These are phyloP conservation scores for Himantopus leucocephalus DNA, from an alignment of 2,113 vertebrate species.

Conservation along the genomic window DNA sequence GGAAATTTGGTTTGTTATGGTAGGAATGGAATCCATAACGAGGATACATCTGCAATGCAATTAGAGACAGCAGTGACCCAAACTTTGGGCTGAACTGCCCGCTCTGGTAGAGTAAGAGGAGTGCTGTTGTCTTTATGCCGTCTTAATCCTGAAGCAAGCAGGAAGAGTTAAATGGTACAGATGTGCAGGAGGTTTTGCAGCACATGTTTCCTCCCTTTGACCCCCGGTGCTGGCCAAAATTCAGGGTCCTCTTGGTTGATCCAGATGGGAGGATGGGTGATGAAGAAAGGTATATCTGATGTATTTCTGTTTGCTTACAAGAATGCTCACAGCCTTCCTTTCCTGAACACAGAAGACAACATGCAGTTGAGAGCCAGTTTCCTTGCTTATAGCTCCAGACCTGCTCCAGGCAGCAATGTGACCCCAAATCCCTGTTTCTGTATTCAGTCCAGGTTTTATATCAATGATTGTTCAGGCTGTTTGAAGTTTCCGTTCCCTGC, in stretches of 20 bases:
- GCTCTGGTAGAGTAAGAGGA: not conserved
- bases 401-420: not conserved
- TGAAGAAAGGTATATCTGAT: not conserved
- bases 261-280: not conserved
- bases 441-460: slow-evolving; percentile 9
- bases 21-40: not conserved
- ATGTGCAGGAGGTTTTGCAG: slow-evolving; percentile 8
- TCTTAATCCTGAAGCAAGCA: not conserved
- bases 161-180: not conserved
- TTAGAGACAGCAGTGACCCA: not conserved
- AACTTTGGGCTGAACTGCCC: not conserved
- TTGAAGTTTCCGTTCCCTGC: slow-evolving; percentile 24
- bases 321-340: not conserved
- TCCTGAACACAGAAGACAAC: not conserved
- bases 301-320: not conserved
- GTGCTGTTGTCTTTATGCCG: not conserved
- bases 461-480: slow-evolving; percentile 35
- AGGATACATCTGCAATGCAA: not conserved
- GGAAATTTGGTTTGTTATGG: not conserved
- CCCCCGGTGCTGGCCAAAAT: not conserved
- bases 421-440: slow-evolving; percentile 7
- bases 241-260: not conserved
- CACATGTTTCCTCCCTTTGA: slow-evolving; percentile 1
- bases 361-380: not conserved
- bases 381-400: not conserved